Evolutionary conservation across 2,113 vertebrate genomes (phyloP), one percentile per base, ranked within the genome.

Genomic region (Cololabis saira): DNA sequence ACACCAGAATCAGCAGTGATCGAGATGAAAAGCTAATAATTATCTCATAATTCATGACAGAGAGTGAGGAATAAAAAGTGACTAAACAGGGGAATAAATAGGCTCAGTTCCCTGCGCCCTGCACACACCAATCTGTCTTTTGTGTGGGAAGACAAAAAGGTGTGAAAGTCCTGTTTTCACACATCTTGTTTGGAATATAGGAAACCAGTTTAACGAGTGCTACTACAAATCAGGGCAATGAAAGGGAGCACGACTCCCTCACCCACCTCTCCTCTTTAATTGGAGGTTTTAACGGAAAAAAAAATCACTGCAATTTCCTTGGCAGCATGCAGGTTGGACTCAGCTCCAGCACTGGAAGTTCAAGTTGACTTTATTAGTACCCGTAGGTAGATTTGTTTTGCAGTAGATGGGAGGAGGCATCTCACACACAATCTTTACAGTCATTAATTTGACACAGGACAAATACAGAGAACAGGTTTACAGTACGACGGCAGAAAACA

Each of bases 301-400:
- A 85, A 86, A 84, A 62, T 53, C 61, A 33, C 61, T 67, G 71
- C 71, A 82, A 41, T 85, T 79, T 78, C 63, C 75, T 83, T 71
- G 57, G 52, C 61, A 61, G 43, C 49, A 21, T 18, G 21, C 33
- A 5, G 49, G 61, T 37, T 37, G 5, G 10, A 9, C 10, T 1
- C 33, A 37, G 10, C n/a, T n/a, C n/a, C n/a, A n/a, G n/a, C n/a
- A n/a, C n/a, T n/a, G n/a, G n/a, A n/a, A n/a, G n/a, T n/a, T n/a
- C n/a, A n/a, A n/a, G n/a, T n/a, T n/a, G n/a, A n/a, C n/a, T n/a
- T n/a, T n/a, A n/a, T n/a, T n/a, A n/a, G n/a, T n/a, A n/a, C n/a
- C n/a, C n/a, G n/a, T n/a, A n/a, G n/a, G n/a, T n/a, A n/a, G n/a
- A n/a, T n/a, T n/a, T n/a, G n/a, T n/a, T n/a, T n/a, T n/a, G n/a